Evolutionary conservation across 2,113 vertebrate genomes (phyloP).

Genomic region (Haliaeetus leucogaster): DNA sequence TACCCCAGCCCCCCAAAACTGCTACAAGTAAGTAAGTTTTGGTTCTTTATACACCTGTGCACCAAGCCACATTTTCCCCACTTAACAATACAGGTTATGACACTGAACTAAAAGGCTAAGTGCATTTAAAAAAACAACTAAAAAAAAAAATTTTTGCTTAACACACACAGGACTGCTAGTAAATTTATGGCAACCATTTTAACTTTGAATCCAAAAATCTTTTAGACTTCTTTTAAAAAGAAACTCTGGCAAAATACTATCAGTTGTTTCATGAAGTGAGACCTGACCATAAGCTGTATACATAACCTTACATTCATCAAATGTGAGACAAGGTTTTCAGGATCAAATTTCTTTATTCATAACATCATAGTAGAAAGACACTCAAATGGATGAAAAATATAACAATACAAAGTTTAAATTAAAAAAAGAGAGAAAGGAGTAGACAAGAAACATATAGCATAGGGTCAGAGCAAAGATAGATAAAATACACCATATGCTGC

Average conservation of each 20-base stretch:
- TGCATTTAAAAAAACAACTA: background rate
- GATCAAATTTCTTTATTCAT: background rate
- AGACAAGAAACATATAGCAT: background rate
- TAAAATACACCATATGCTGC: background rate
- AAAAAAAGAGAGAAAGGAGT: background rate
- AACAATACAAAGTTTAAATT: background rate
- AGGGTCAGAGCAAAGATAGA: background rate
- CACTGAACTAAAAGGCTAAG: background rate
- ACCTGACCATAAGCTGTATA: background rate
- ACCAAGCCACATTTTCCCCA: background rate
- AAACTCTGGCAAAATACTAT: background rate
- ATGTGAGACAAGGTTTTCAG: background rate
- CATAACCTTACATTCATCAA: background rate
- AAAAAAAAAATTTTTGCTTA: background rate
- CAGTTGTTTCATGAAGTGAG: background rate
- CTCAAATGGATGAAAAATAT: background rate
- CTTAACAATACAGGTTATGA: background rate
- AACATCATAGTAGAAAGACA: background rate
- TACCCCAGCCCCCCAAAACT: background rate
- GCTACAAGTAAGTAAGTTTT: background rate
- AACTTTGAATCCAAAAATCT: background rate
- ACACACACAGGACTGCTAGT: background rate
- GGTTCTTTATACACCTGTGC: background rate
- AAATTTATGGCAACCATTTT: background rate
- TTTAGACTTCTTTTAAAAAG: background rate